Conservation (phyloP, 2,888 invertebrate species). For the Altica lythri region DNA sequence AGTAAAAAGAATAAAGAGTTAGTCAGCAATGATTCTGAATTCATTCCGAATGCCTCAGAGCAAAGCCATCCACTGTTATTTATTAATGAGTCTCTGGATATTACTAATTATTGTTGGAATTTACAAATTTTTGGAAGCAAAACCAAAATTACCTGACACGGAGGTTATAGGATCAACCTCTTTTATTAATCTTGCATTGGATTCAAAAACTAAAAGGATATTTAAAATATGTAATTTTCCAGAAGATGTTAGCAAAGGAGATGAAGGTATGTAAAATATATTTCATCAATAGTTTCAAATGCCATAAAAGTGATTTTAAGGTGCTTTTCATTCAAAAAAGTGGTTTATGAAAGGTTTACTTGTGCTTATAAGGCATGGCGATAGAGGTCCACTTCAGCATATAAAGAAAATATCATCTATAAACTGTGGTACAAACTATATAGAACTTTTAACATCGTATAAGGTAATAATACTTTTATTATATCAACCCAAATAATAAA, state of each 20-base stretch:
- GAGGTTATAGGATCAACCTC: constrained; percentile 45
- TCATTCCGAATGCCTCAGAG: constrained; percentile 68
- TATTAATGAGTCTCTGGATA: constrained; percentile 82
- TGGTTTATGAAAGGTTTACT: constrained; percentile 73
- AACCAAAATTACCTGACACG: constrained; percentile 49
- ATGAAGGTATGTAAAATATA: constrained; percentile 69
- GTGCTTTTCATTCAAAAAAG: constrained; percentile 58
- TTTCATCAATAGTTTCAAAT: background rate
- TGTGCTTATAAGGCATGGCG: constrained; percentile 84
- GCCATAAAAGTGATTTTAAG: constrained; percentile 35
- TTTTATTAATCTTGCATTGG: constrained; percentile 60
- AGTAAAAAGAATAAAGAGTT: too few relatives aligned
- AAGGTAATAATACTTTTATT: constrained; percentile 47
- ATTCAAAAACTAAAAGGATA: constrained; percentile 67
- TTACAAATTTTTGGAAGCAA: constrained; percentile 70
- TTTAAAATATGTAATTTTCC: constrained; percentile 76
- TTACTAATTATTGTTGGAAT: constrained; percentile 78
- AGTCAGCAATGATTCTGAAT: constrained; percentile 52
- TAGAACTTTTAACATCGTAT: constrained; percentile 51
- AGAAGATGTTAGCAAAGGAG: constrained; percentile 68
- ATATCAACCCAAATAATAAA: background rate
- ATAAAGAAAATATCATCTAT: constrained; percentile 77
- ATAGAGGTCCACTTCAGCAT: constrained; percentile 84
- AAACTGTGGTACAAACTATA: constrained; percentile 68
- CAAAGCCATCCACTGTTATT: constrained; percentile 79